Percentiles rank a stretch among this genome's conserved stretches.
phyloP scores from a whole-genome alignment of 2,888 invertebrate species.

The Luffia ferchaultella region DNA sequence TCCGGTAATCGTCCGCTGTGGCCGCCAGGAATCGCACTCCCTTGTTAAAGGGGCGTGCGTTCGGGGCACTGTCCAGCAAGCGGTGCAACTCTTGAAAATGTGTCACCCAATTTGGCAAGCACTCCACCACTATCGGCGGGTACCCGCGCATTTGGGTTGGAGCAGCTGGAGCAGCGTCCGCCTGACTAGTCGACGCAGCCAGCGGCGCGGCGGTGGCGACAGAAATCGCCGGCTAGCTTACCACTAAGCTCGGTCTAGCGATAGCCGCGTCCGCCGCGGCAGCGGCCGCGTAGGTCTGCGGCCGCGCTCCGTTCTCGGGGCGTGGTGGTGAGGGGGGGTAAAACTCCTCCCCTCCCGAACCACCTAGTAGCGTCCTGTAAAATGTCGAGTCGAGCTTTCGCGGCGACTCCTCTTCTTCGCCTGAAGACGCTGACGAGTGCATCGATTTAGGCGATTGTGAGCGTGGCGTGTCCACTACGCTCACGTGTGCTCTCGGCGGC shows the following conservation, averaged over 20 bases:
- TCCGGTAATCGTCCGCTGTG: too few relatives aligned
- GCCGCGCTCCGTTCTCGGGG: neutral
- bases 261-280: neutral
- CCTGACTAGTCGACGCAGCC: neutral
- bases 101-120: too few relatives aligned
- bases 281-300: too few relatives aligned
- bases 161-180: neutral
- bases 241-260: neutral
- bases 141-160: neutral
- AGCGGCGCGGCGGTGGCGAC: neutral
- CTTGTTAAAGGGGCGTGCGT: too few relatives aligned
- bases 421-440: constrained; percentile 1
- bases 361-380: constrained; percentile 16
- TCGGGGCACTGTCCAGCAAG: too few relatives aligned
- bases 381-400: neutral
- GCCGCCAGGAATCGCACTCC: too few relatives aligned
- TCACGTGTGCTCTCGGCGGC: too few relatives aligned
- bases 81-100: neutral
- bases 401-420: neutral
- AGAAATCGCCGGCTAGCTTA: neutral
- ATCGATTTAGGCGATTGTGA: too few relatives aligned
- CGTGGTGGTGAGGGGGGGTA: neutral
- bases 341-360: too few relatives aligned
- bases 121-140: too few relatives aligned
- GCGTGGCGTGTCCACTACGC: too few relatives aligned